Conservation (phyloP, 2,888 invertebrate genomes). For the Eupithecia vulgata region DNA sequence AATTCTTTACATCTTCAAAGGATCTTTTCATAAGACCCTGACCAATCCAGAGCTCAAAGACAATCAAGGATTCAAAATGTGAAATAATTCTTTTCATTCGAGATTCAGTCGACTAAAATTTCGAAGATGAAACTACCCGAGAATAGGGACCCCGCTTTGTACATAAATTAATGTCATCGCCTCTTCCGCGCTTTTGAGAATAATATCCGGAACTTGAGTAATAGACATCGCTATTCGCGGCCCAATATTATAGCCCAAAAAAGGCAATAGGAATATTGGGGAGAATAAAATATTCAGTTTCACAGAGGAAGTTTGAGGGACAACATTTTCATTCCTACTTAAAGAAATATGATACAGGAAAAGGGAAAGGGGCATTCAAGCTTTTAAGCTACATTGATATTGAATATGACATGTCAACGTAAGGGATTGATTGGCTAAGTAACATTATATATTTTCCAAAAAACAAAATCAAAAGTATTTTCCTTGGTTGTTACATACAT, state of each 20-base stretch:
- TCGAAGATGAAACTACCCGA: background rate
- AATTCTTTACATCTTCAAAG: background rate
- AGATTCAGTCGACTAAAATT: background rate
- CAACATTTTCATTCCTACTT: slow-evolving; percentile 18
- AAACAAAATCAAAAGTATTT: background rate
- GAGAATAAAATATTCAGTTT: slow-evolving; percentile 29
- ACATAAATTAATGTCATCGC: slow-evolving; percentile 44
- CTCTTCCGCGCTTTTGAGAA: slow-evolving; percentile 37
- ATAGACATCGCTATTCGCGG: slow-evolving; percentile 39
- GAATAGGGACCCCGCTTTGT: slow-evolving; percentile 24
- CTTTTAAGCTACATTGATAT: background rate
- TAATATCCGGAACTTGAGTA: slow-evolving; percentile 43
- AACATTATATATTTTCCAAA: background rate
- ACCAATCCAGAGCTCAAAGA: too few species aligned
- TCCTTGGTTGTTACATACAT: too few species aligned
- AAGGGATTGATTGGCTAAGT: background rate
- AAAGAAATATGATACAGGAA: background rate
- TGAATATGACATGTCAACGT: background rate
- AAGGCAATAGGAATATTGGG: slow-evolving; percentile 37
- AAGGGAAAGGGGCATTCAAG: background rate
- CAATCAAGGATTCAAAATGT: background rate
- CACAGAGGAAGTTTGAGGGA: slow-evolving; percentile 13
- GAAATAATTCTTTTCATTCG: background rate
- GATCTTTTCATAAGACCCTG: background rate
- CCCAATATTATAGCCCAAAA: slow-evolving; percentile 39